phyloP scores from a whole-genome alignment of 2,113 vertebrate species.

The Toxotes chatareus region DNA sequence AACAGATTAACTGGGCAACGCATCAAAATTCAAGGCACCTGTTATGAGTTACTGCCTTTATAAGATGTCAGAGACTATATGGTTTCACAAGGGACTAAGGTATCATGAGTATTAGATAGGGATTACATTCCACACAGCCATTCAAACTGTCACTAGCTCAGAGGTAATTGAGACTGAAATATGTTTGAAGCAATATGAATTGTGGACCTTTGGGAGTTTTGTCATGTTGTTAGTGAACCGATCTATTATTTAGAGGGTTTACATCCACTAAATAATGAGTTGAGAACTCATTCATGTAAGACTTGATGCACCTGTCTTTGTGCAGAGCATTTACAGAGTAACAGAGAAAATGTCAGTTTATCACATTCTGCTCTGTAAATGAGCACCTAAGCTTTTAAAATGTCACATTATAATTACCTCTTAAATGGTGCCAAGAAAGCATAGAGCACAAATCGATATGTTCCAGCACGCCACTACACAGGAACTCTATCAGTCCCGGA shows the following conservation, averaged over 20 bases:
- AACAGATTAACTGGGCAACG: slow-evolving; percentile 15
- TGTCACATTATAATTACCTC: background rate
- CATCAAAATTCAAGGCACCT: slow-evolving; percentile 14
- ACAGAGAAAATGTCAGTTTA: background rate
- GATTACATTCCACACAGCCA: slow-evolving; percentile 24
- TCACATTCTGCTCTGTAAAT: background rate
- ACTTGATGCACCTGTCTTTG: background rate
- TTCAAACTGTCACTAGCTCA: slow-evolving; percentile 31
- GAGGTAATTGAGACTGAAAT: slow-evolving; percentile 42
- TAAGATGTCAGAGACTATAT: slow-evolving; percentile 11
- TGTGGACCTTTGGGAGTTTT: slow-evolving; percentile 7
- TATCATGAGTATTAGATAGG: slow-evolving; percentile 15
- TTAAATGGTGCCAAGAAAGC: background rate
- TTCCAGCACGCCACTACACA: background rate
- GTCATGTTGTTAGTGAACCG: background rate
- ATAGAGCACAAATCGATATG: background rate
- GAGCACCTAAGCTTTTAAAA: background rate
- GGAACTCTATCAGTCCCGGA: background rate
- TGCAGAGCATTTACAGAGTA: background rate
- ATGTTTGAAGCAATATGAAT: slow-evolving; percentile 29
- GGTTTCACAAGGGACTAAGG: background rate
- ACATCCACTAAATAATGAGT: slow-evolving; percentile 15
- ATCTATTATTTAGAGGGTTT: slow-evolving; percentile 23
- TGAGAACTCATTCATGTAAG: slow-evolving; percentile 27
- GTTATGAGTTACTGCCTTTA: slow-evolving; percentile 29